These are phyloP conservation scores for Harpagoxenus sublaevis DNA, from an alignment of 2,888 invertebrate species.

Conservation along the genomic window DNA sequence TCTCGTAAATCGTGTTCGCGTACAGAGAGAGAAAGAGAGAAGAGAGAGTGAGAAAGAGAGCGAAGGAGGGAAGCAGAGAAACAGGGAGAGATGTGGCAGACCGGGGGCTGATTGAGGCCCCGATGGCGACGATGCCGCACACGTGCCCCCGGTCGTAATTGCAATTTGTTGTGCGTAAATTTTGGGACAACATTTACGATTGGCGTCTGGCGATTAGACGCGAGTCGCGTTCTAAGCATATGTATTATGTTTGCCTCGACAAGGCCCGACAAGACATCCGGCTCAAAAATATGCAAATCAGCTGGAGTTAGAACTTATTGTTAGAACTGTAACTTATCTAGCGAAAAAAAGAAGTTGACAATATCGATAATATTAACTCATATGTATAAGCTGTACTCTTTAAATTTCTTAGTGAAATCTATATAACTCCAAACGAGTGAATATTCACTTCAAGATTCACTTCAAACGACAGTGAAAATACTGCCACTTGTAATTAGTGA, in stretches of 20 bases:
- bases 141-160: constrained; percentile 63
- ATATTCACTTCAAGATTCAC: too few relatives aligned
- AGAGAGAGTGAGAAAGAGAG: not conserved
- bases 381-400: not conserved
- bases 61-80: not conserved
- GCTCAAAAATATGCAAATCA: constrained; percentile 37
- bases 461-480: too few relatives aligned
- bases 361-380: not conserved
- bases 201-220: constrained; percentile 41
- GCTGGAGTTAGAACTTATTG: not conserved
- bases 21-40: not conserved
- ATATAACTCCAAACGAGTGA: too few relatives aligned
- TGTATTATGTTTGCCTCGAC: not conserved
- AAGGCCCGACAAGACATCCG: not conserved
- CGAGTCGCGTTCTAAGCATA: not conserved
- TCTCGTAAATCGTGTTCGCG: constrained; percentile 67
- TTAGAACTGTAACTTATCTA: not conserved
- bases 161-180: constrained; percentile 55
- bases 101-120: constrained; percentile 53
- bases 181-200: constrained; percentile 49
- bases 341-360: not conserved
- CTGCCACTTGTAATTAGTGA: too few relatives aligned
- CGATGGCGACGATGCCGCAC: constrained; percentile 46
- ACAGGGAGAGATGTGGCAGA: not conserved
- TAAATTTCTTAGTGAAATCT: too few relatives aligned